A percentile compares a stretch with the other conserved stretches of the same genome.
Evolutionary conservation across 2,888 invertebrate species (phyloP).

Genomic region (Ormyrus nitidulus): DNA sequence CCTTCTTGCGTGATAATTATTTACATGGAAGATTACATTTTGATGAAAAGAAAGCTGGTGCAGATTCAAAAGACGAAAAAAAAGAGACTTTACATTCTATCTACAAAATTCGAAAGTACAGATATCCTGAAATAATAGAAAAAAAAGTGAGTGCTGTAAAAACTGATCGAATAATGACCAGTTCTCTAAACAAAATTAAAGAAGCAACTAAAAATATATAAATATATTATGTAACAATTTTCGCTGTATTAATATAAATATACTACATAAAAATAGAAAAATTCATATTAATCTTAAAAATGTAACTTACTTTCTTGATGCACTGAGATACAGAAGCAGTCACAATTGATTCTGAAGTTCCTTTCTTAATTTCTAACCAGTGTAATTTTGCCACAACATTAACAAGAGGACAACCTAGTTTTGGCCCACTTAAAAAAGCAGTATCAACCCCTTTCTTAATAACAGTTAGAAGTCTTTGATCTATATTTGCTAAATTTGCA

Average conservation of each 20-base stretch:
- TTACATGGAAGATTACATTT: constrained; percentile 35
- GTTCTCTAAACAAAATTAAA: constrained; percentile 5
- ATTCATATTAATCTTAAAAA: constrained; percentile 10
- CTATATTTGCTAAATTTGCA: constrained; percentile 81
- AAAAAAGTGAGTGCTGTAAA: constrained; percentile 26
- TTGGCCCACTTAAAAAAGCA: constrained; percentile 88
- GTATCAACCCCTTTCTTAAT: constrained; percentile 84
- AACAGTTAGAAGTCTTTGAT: constrained; percentile 82
- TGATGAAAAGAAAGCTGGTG: constrained; percentile 29
- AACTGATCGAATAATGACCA: neutral
- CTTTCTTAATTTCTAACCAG: constrained; percentile 83
- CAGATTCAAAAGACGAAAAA: constrained; percentile 8
- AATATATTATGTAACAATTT: constrained; percentile 3
- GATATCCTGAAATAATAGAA: constrained; percentile 31
- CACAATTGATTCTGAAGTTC: constrained; percentile 89
- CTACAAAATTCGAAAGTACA: constrained; percentile 44
- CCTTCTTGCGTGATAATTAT: constrained; percentile 23
- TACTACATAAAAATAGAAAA: constrained; percentile 9
- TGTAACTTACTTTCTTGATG: constrained; percentile 82
- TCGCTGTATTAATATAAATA: neutral
- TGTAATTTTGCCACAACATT: constrained; percentile 87
- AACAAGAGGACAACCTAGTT: constrained; percentile 89
- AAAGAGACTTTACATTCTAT: neutral
- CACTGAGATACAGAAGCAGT: constrained; percentile 89
- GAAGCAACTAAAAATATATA: constrained; percentile 2